Conservation (phyloP, 2,888 invertebrate genomes). For the Pristionchus mayeri region DNA sequence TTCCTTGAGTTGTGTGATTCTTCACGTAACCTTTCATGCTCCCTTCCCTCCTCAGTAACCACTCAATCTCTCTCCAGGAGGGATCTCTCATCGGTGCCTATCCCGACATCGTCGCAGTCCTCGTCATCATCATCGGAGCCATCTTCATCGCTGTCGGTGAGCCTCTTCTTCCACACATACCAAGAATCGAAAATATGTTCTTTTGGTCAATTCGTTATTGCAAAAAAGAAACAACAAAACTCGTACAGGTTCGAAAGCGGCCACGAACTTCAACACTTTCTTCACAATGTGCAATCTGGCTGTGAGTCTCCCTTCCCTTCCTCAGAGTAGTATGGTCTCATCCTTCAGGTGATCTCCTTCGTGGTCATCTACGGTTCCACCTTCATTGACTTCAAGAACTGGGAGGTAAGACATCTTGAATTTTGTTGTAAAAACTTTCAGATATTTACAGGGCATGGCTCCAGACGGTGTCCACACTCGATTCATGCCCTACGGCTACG, state of each 20-base stretch:
- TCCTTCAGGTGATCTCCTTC: constrained; percentile 76
- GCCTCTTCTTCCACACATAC: background rate
- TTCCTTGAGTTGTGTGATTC: too few species aligned
- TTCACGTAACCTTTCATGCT: background rate
- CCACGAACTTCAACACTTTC: constrained; percentile 77
- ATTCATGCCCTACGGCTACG: constrained; percentile 77
- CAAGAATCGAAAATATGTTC: background rate
- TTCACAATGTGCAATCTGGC: constrained; percentile 70
- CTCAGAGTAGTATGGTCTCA: background rate
- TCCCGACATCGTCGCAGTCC: constrained; percentile 80
- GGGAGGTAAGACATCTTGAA: constrained; percentile 78
- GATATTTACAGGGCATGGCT: background rate
- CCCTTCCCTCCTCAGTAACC: background rate
- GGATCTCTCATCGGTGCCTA: constrained; percentile 70
- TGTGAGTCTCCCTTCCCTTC: constrained; percentile 72
- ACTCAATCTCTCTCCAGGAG: constrained; percentile 1
- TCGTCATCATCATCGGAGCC: constrained; percentile 59
- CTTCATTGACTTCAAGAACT: constrained; percentile 87
- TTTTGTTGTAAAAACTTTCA: background rate
- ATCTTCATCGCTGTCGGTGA: constrained; percentile 40
- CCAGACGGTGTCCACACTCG: constrained; percentile 43
- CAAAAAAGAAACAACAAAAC: background rate
- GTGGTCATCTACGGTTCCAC: constrained; percentile 84
- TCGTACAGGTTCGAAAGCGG: constrained; percentile 70
- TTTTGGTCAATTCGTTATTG: background rate